Conservation (phyloP, 1,140 invertebrate genomes). For the Drosophila sp. region DNA sequence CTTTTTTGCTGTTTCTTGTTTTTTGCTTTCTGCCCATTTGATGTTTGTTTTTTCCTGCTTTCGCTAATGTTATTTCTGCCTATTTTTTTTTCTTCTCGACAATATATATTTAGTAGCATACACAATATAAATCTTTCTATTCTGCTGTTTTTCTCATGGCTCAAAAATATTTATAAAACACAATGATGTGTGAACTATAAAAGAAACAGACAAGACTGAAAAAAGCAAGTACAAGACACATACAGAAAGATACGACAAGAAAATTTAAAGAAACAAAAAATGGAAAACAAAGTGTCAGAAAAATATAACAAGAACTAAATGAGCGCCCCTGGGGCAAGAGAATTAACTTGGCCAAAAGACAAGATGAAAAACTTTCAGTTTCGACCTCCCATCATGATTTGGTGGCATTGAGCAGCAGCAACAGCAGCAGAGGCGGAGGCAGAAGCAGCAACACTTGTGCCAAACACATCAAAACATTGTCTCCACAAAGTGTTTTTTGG, state of each 20-base stretch:
- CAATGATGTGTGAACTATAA: conserved; percentile 55
- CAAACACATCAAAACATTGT: conserved; percentile 71
- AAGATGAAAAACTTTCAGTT: conserved; percentile 43
- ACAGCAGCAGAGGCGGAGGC: conserved; percentile 29
- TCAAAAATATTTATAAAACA: conserved; percentile 55
- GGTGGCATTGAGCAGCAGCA: conserved; percentile 41
- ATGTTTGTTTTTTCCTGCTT: conserved; percentile 45
- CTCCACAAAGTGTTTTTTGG: conserved; percentile 52
- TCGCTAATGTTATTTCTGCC: not conserved
- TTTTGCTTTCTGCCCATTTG: conserved; percentile 22
- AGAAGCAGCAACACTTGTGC: conserved; percentile 59
- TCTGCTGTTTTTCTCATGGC: not conserved
- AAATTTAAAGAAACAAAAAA: conserved; percentile 22
- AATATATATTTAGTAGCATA: conserved; percentile 19
- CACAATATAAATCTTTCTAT: conserved; percentile 26
- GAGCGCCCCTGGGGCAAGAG: conserved; percentile 8
- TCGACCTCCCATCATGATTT: conserved; percentile 35
- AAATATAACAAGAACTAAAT: conserved; percentile 17
- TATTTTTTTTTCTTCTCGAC: conserved; percentile 24
- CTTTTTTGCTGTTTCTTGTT: conserved; percentile 24
- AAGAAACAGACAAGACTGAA: conserved; percentile 18
- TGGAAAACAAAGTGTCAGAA: conserved; percentile 34
- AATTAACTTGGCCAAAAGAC: conserved; percentile 26
- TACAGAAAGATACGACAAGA: conserved; percentile 34
- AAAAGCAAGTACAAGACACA: conserved; percentile 40